phyloP scores from a whole-genome alignment of 2,797 vertebrate genomes.

The Pseudochromis fuscus region DNA sequence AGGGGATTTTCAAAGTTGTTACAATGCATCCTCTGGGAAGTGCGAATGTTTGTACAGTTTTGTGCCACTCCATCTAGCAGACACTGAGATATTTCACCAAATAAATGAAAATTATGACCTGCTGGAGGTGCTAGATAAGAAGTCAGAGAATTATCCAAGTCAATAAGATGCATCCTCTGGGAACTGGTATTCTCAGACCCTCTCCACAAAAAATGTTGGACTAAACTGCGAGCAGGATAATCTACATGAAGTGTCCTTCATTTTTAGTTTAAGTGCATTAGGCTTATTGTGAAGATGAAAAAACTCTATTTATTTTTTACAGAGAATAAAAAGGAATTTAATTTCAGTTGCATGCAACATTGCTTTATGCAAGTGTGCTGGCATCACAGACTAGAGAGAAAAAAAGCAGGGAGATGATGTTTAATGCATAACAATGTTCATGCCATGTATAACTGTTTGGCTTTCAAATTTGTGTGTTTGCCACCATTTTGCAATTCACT shows the following conservation, averaged over 20 bases:
- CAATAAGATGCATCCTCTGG: neutral
- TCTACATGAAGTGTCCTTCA: conserved; percentile 16
- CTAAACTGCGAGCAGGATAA: conserved; percentile 2
- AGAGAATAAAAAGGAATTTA: conserved; percentile 11
- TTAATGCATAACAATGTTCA: conserved; percentile 58
- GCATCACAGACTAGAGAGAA: conserved; percentile 38
- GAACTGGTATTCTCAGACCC: neutral
- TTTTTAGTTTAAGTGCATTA: conserved; percentile 15
- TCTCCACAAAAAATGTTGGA: conserved; percentile 7
- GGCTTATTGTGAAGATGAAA: neutral
- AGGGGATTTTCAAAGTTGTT: neutral
- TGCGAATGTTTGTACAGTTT: neutral
- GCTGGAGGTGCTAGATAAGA: neutral
- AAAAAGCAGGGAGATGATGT: conserved; percentile 33
- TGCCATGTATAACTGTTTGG: conserved; percentile 60
- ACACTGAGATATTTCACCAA: neutral
- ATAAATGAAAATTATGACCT: neutral
- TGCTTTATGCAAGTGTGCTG: conserved; percentile 35
- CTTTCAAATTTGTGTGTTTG: conserved; percentile 37
- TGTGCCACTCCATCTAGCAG: neutral
- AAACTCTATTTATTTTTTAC: neutral
- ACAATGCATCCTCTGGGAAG: neutral
- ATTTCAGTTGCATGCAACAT: conserved; percentile 25
- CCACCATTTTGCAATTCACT: conserved; percentile 48
- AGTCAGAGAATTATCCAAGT: neutral